A percentile compares a stretch with the other conserved stretches of the same genome.
These are phyloP conservation scores for Brachionus angularis DNA, from an alignment of 1,140 invertebrate species.

Conservation along the genomic window DNA sequence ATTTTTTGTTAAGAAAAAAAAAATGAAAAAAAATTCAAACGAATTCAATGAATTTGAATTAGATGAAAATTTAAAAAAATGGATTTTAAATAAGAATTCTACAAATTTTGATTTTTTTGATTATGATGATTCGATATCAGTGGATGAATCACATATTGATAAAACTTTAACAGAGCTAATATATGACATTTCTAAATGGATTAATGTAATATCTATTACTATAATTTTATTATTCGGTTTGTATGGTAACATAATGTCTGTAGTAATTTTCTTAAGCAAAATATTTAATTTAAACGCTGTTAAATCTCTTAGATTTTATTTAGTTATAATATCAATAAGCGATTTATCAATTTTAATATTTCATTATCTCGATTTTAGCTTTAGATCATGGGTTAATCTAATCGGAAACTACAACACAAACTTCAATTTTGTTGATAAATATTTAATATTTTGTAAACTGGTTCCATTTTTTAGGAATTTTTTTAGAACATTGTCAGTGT, in stretches of 20 bases:
- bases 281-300: conserved; percentile 20
- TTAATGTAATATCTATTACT: conserved; percentile 4
- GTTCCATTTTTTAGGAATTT: conserved; percentile 14
- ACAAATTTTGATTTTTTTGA: too few relatives aligned
- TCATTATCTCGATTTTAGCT: conserved; percentile 20
- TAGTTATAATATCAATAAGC: background rate
- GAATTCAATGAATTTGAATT: too few relatives aligned
- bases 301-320: conserved; percentile 4
- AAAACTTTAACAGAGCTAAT: too few relatives aligned
- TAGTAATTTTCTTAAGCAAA: conserved; percentile 18
- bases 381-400: conserved; percentile 20
- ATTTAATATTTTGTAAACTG: conserved; percentile 7
- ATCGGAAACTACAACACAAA: background rate
- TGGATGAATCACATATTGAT: too few relatives aligned
- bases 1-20: too few relatives aligned
- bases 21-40: too few relatives aligned
- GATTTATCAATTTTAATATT: conserved; percentile 10
- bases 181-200: conserved; percentile 28
- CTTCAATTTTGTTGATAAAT: conserved; percentile 33
- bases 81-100: too few relatives aligned
- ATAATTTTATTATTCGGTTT: background rate
- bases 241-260: conserved; percentile 1
- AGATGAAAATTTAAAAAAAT: too few relatives aligned
- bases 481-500: conserved; percentile 8
- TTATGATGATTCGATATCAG: too few relatives aligned